Evolutionary conservation across 1,140 invertebrate genomes (phyloP), one percentile per base, ranked within the genome.

Genomic region (Hirudo medicinalis): DNA sequence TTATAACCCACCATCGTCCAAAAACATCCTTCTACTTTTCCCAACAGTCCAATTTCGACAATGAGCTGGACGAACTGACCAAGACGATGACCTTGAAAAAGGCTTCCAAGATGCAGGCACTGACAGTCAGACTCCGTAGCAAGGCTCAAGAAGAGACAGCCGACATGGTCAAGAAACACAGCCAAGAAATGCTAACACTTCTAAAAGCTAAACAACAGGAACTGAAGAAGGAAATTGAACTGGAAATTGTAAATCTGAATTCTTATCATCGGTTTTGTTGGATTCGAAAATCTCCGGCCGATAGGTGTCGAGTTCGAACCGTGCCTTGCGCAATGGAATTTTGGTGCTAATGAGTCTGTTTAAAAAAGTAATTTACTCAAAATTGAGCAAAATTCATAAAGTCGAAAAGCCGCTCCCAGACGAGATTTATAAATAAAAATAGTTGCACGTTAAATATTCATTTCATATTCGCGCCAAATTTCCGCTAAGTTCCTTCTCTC

Each of bases 11-110:
- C 67, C 1, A 32, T 20, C 20, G 9, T 13, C 17, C 11, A 2
- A 13, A 20, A 27, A 25, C 29, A 32, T 20, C 20, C 1, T 9
- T 20, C 60, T 2, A 32, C 29, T 32, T 63, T 68, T 22, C 19
- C 67, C 25, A 27, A n/a, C 55, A 36, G 67, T 32, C 36, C 2
- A n/a, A 3, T 73, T 82, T 80, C 75, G 79, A 81, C 70, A 78
- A 78, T 70, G 78, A 82, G 69, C 79, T 80, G 76, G 77, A 78
- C 72, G 76, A 79, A n/a, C 71, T 82, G 53, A 79, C 79, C 71
- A 77, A 77, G 29, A 78, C 76, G 5, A 78, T 82, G 75, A 78
- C 76, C 5, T 67, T 77, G 71, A 81, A 82, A 74, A 73, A 74
- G 67, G 75, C 77, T 54, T 76, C 77, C 69, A 80, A 79, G 71